Percentiles rank a stretch among this genome's conserved stretches.
phyloP scores from a whole-genome alignment of 2,797 vertebrate genomes.

The Sebastes baramenuke region DNA sequence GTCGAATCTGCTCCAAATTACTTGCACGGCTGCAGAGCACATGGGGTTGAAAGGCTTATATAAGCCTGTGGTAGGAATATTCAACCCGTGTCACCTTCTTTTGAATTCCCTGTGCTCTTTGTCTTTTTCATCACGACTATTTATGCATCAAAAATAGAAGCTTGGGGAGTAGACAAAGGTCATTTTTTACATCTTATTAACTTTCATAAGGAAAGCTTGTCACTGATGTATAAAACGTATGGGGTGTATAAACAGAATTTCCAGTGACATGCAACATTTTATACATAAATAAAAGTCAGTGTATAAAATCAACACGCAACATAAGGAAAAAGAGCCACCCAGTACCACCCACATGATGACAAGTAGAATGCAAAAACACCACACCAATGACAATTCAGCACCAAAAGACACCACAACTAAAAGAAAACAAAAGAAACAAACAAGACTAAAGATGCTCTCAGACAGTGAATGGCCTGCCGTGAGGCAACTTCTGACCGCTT shows the following conservation, averaged over 20 bases:
- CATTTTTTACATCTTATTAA: neutral
- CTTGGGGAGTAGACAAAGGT: neutral
- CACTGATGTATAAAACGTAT: neutral
- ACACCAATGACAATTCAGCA: neutral
- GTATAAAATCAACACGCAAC: neutral
- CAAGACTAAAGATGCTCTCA: neutral
- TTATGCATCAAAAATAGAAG: slow-evolving; percentile 35
- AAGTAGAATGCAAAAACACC: neutral
- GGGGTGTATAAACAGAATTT: neutral
- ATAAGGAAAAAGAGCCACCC: neutral
- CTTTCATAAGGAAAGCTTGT: neutral
- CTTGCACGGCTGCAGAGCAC: slow-evolving; percentile 73
- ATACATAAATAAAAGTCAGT: neutral
- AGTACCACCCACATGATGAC: neutral
- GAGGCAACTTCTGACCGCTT: too few species aligned
- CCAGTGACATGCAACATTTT: neutral
- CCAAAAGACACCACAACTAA: neutral
- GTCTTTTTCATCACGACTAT: slow-evolving; percentile 30
- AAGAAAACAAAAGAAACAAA: neutral
- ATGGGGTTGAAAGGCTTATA: slow-evolving; percentile 76
- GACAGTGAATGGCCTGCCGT: neutral
- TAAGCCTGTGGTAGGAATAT: slow-evolving; percentile 74
- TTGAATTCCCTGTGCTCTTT: slow-evolving; percentile 46
- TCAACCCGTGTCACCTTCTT: slow-evolving; percentile 66
- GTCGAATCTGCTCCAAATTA: slow-evolving; percentile 70